Base-by-base conservation (phyloP, 23 tunicate genomes). In the Pegea sp. region DNA sequence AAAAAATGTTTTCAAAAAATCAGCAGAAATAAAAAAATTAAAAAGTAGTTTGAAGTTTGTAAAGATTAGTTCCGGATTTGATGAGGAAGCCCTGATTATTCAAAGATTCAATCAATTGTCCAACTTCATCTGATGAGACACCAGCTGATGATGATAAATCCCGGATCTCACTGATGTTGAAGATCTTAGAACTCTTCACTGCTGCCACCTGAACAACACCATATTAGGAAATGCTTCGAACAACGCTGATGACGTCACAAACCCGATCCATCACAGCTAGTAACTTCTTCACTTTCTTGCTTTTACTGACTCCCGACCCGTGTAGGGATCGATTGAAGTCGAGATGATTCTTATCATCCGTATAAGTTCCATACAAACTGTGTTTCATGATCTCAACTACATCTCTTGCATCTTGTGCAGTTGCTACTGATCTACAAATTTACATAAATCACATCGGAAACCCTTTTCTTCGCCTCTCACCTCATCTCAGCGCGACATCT, bases 371-470 rank as follows among this genome's bases (percentile, higher is more conserved):
- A 54, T 73, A 74, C 64, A 84, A 44, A 31, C 95, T 66, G 56
- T 84, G 70, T 27, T 70, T 73, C 74, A 84, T 75, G 30, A 84
- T 74, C 57, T 84, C 95, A 11, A 84, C 95, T 0, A 84, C 84
- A 42, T 84, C 95, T 2, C 52, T 44, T 11, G 95, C 95, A 59
- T 84, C 95, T 3, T 56, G 53, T n/a, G 59, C 86, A 30, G 84
- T 73, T 1, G 73, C 95, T 22, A 44, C 53, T 23, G 65, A 67
- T 49, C 95, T 84, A 64, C n/a, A 54, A 61, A 46, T 38, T 38
- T 38, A 38, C 46, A 38, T 38, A 38, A 38, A 38, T 38, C 13
- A 38, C 11, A 38, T 8, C 46, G 13, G 11, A n/a, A n/a, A n/a
- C n/a, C n/a, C n/a, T n/a, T n/a, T 38, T 38, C 46, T 8, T 8